phyloP scores from a whole-genome alignment of 2,113 vertebrate species.

The Prinia subflava region DNA sequence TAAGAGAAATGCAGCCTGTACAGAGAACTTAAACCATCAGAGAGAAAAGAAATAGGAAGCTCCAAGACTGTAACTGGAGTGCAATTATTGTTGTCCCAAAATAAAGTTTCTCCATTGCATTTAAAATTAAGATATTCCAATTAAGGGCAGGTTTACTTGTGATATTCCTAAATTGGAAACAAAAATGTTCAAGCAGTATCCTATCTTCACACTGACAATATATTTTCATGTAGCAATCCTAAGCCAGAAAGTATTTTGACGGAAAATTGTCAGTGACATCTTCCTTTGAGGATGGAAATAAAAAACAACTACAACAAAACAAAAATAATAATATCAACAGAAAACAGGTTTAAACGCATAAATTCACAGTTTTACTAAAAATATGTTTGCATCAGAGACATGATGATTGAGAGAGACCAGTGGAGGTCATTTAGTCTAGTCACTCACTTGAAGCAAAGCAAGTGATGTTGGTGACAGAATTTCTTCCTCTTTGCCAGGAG shows the following conservation, averaged over 20 bases:
- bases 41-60: background rate
- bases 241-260: background rate
- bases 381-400: background rate
- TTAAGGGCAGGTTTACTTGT: background rate
- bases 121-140: background rate
- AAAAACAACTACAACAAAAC: background rate
- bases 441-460: background rate
- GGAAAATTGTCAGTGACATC: background rate
- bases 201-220: background rate
- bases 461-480: background rate
- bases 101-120: background rate
- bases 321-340: background rate
- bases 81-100: background rate
- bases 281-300: background rate
- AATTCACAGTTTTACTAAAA: background rate
- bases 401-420: background rate
- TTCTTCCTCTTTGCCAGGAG: background rate
- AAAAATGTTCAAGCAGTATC: background rate
- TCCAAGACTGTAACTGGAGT: background rate
- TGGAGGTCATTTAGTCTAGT: background rate
- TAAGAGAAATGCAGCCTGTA: background rate
- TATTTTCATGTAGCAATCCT: background rate
- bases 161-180: background rate
- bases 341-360: background rate
- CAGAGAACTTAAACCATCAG: background rate